Conservation (phyloP, 2,113 vertebrate species). For the Cebus imitator region DNA sequence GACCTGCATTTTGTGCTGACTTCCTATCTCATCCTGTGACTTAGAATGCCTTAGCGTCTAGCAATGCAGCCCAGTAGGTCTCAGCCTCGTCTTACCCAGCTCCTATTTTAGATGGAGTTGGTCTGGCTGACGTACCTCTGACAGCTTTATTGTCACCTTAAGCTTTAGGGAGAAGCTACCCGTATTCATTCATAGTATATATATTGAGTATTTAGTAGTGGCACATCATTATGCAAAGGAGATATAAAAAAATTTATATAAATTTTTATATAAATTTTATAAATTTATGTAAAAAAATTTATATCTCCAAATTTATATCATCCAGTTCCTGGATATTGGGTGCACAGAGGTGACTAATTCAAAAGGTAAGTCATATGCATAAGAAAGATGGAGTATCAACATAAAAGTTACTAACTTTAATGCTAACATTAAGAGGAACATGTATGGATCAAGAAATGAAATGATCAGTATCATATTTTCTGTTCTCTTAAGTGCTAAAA, state of each 20-base stretch:
- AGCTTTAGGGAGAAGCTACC: neutral
- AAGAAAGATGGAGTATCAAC: neutral
- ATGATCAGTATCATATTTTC: neutral
- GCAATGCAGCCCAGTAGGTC: too few species aligned
- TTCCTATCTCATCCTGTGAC: too few species aligned
- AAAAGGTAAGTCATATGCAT: neutral
- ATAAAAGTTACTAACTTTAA: constrained; percentile 5
- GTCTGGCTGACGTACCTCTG: too few species aligned
- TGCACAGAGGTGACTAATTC: neutral
- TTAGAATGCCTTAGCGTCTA: too few species aligned
- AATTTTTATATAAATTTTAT: too few species aligned
- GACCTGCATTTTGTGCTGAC: too few species aligned
- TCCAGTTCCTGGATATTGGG: neutral
- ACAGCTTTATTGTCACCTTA: neutral
- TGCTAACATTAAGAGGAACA: neutral
- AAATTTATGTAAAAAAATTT: too few species aligned
- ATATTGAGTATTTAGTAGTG: constrained; percentile 14
- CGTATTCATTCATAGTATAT: constrained; percentile 44
- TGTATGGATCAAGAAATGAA: constrained; percentile 7
- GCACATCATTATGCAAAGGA: neutral
- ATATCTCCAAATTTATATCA: too few species aligned
- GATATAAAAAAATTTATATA: neutral
- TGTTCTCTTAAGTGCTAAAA: neutral
- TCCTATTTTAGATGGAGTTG: too few species aligned
- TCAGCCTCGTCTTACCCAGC: too few species aligned